These are phyloP conservation scores for Mobula hypostoma DNA, from an alignment of 2,113 vertebrate genomes.

Conservation along the genomic window DNA sequence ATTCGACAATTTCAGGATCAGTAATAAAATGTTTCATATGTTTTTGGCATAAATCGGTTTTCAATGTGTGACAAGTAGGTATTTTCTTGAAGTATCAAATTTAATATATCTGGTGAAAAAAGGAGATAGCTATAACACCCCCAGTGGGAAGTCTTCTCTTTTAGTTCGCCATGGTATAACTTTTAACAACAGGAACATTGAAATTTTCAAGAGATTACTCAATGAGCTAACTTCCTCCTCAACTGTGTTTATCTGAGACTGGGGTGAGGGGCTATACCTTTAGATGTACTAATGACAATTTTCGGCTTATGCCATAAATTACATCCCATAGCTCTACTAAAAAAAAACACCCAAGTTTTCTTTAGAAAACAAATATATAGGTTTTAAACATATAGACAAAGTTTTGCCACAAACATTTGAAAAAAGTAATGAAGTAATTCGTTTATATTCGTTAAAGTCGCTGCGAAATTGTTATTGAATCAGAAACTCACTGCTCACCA, in stretches of 20 bases:
- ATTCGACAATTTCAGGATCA: not conserved
- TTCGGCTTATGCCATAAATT: not conserved
- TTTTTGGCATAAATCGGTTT: conserved; percentile 41
- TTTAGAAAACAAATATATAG: not conserved
- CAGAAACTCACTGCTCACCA: not conserved
- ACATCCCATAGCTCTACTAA: not conserved
- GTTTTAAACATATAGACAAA: not conserved
- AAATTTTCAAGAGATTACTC: conserved; percentile 34
- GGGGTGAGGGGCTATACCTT: conserved; percentile 22
- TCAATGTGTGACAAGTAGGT: conserved; percentile 49
- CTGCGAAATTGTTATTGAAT: not conserved
- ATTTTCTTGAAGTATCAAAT: conserved; percentile 52
- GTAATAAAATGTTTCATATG: conserved; percentile 37
- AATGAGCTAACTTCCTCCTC: conserved; percentile 33
- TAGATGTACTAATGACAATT: not conserved
- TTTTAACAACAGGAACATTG: conserved; percentile 40
- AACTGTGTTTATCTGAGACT: not conserved
- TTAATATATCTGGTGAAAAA: conserved; percentile 49
- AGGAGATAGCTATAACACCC: conserved; percentile 44
- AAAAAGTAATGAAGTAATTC: not conserved
- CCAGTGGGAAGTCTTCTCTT: conserved; percentile 47
- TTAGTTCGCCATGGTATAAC: conserved; percentile 43
- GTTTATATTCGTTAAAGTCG: conserved; percentile 13
- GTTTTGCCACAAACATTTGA: not conserved
- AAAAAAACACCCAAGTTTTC: conserved; percentile 10